Base-by-base conservation (phyloP, 2,113 vertebrate species). In the Phrynosoma blainvillii region DNA sequence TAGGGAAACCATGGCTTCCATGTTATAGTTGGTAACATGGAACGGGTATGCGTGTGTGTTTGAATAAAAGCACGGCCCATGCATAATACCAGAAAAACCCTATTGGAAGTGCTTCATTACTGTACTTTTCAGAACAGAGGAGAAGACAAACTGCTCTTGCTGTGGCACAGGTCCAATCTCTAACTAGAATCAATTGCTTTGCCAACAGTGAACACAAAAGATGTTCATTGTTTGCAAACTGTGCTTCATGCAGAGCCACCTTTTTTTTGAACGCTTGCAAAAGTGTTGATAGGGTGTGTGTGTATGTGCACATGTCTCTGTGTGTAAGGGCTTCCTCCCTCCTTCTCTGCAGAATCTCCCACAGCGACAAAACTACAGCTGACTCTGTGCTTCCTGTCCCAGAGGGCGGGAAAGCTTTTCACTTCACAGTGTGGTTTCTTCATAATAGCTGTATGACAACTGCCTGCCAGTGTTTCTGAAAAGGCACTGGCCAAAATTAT, bases 221-320 rank as follows among this genome's bases (percentile, higher is more conserved):
- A 97, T 96, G 94, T 95, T 97, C 95, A 94, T 96, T 97, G 96
- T 97, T 97, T 97, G 96, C 96, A 97, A 97, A 97, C 96, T 84
- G 81, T 84, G 79, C 91, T 93, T 89, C 88, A 76, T 62, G 73
- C 84, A 86, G 90, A 92, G 84, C 59, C 91, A 94, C 92, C 94
- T 96, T 96, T 73, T 95, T 92, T 94, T 92, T 52, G 36, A 82
- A 90, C 84, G 88, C 27, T 89, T 71, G 84, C 91, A 93, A 93
- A 95, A 94, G 0, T 20, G 90, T 89, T 91, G 94, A 96, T 92
- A 91, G 93, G 77, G n/a, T 66, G 59, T 32, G 52, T 52, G 74
- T 52, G 75, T 32, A 27, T 23, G 52, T 59, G 21, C 23, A 20
- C 13, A 11, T 14, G 2, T 36, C 14, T 11, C 16, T 54, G 82